Evolutionary conservation across 2,888 invertebrate genomes (phyloP), one percentile per base, ranked within the genome.

Genomic region (Hofmannophila pseudospretella): DNA sequence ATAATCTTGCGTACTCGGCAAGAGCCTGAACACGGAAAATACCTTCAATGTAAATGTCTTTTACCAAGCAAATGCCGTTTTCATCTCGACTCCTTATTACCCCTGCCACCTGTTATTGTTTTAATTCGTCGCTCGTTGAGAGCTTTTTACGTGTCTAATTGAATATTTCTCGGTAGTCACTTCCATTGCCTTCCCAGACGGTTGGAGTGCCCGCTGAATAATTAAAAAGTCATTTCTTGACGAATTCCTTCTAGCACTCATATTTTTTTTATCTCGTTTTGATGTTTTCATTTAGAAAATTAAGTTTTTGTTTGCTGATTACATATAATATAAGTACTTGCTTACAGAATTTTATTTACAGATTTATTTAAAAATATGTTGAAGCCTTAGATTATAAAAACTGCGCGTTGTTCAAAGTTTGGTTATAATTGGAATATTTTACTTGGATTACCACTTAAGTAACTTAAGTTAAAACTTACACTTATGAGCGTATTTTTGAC

Each of bases 61-160:
- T 45, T 42, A 35, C 39, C 36, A 37, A 35, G 36, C 31, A 45
- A 45, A 44, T 33, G 38, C 36, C 32, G 32, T 41, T 41, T 39
- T 30, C 35, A 29, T 46, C 40, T 40, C 40, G 7, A 35, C 42
- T 38, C 43, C 41, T 32, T 40, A 39, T 43, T 41, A 42, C 38
- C 38, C 32, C 44, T 41, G 51, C 45, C 54, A 51, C 47, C 46
- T 53, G 51, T 52, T 58, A 49, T 58, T 54, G 45, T 55, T 63
- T 49, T 49, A 47, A 51, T 56, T 46, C 37, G 33, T 44, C 44
- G 39, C 40, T 46, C 42, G 43, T 36, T 32, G 49, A 54, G 45
- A 54, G 53, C 51, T 54, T 59, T 66, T 62, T 58, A 52, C 55
- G 45, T 49, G 39, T 54, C 48, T 65, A 67, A 66, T 68, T 65